Percentiles rank a stretch among this genome's conserved stretches.
phyloP scores from a whole-genome alignment of 2,888 invertebrate species.

The Spisula solida region DNA sequence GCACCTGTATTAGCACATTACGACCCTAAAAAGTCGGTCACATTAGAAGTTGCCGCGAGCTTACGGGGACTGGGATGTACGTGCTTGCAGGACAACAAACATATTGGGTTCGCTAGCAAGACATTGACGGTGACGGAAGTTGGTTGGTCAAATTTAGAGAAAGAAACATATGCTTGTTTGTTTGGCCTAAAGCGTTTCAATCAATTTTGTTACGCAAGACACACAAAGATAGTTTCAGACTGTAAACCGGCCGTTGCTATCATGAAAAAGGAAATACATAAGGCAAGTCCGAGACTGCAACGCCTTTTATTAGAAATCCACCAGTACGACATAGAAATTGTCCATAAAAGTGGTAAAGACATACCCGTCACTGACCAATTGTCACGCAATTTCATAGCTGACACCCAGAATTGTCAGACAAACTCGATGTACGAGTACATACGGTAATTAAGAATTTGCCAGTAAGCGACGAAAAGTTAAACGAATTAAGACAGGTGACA shows the following conservation, averaged over 20 bases:
- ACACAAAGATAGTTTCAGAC: not conserved
- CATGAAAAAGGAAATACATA: not conserved
- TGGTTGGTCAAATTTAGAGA: not conserved
- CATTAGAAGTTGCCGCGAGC: conserved; percentile 36
- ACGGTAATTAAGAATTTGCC: conserved; percentile 18
- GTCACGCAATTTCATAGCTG: not conserved
- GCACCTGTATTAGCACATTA: conserved; percentile 48
- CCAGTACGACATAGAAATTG: conserved; percentile 11
- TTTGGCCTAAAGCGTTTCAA: not conserved
- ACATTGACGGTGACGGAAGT: not conserved
- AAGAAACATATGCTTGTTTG: not conserved
- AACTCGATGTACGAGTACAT: not conserved
- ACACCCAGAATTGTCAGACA: conserved; percentile 9
- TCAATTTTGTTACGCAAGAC: not conserved
- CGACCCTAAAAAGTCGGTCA: conserved; percentile 42
- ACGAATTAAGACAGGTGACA: not conserved
- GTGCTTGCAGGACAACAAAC: conserved; percentile 45
- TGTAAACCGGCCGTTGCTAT: not conserved
- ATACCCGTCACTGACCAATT: not conserved
- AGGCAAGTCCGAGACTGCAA: not conserved
- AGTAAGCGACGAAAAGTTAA: conserved; percentile 8
- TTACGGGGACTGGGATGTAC: conserved; percentile 36
- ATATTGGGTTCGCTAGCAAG: not conserved
- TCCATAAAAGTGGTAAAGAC: conserved; percentile 15
- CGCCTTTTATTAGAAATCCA: not conserved